Conservation (phyloP, 1,140 invertebrate genomes). For the Dreissena rostriformis region DNA sequence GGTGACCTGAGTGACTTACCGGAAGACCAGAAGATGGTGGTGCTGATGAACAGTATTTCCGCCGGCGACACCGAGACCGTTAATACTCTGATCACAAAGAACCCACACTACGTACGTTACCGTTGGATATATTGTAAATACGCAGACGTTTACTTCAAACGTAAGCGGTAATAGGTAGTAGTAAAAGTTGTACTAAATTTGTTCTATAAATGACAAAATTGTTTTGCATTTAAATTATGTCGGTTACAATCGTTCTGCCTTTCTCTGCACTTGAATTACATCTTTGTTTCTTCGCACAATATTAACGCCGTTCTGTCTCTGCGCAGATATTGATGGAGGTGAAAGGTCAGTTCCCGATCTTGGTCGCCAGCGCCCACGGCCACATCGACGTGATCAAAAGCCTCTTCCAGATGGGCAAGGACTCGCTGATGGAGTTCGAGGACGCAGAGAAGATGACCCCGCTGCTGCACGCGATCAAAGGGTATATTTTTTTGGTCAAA, state of each 20-base stretch:
- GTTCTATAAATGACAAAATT: too few species aligned
- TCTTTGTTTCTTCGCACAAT: background rate
- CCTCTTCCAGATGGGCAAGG: constrained; percentile 19
- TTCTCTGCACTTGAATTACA: too few species aligned
- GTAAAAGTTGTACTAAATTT: too few species aligned
- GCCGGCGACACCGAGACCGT: constrained; percentile 15
- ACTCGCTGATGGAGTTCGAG: constrained; percentile 3
- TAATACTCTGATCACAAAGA: constrained; percentile 5
- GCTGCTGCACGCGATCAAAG: constrained; percentile 1
- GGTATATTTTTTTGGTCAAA: background rate
- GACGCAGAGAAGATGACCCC: constrained; percentile 25
- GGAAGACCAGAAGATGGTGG: constrained; percentile 7
- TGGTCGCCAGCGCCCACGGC: background rate
- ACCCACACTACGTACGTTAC: constrained; percentile 12
- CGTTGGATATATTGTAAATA: too few species aligned
- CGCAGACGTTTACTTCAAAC: too few species aligned
- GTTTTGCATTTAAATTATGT: too few species aligned
- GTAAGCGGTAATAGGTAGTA: too few species aligned
- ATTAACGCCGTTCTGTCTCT: background rate
- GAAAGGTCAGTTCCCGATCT: constrained; percentile 10
- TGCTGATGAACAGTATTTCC: constrained; percentile 14
- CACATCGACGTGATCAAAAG: constrained; percentile 1
- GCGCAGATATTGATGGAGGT: constrained; percentile 16
- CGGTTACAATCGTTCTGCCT: too few species aligned
- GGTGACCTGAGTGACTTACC: background rate